Conservation (phyloP, 1,140 invertebrate genomes). For the Calliopsis andreniformis region DNA sequence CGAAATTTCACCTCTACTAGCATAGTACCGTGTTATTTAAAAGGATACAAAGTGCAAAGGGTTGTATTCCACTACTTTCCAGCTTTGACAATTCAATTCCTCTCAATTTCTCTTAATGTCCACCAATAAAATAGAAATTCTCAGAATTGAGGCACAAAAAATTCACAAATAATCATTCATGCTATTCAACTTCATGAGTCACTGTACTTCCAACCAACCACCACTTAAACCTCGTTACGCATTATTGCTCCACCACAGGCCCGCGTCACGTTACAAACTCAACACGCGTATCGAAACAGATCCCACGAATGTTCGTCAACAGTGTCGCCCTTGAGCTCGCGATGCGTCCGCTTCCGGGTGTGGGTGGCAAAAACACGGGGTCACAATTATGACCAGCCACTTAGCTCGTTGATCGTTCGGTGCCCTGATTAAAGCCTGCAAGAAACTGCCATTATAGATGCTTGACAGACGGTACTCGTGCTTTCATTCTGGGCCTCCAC, state of each 20-base stretch:
- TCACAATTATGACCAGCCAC: constrained; percentile 40
- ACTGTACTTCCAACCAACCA: background rate
- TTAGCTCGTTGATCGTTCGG: constrained; percentile 44
- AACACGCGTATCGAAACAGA: background rate
- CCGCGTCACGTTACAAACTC: background rate
- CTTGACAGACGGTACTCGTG: constrained; percentile 49
- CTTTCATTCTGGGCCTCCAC: constrained; percentile 22
- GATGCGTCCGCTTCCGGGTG: background rate
- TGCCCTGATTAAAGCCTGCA: constrained; percentile 63
- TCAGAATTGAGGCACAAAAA: too few relatives aligned
- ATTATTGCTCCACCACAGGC: background rate
- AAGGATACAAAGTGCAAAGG: too few relatives aligned
- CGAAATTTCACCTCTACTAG: too few relatives aligned
- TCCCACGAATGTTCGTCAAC: background rate
- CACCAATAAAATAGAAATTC: too few relatives aligned
- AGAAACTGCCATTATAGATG: constrained; percentile 63
- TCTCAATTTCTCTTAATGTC: too few relatives aligned
- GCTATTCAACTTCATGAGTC: too few relatives aligned
- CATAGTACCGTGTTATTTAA: too few relatives aligned
- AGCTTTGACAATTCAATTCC: too few relatives aligned
- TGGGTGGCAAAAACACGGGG: constrained; percentile 40
- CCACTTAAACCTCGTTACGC: constrained; percentile 12
- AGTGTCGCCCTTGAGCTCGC: background rate
- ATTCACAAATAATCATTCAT: too few relatives aligned
- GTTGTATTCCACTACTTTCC: too few relatives aligned